Evolutionary conservation across 2,113 vertebrate genomes (phyloP).

Genomic region (Craseonycteris thonglongyai): DNA sequence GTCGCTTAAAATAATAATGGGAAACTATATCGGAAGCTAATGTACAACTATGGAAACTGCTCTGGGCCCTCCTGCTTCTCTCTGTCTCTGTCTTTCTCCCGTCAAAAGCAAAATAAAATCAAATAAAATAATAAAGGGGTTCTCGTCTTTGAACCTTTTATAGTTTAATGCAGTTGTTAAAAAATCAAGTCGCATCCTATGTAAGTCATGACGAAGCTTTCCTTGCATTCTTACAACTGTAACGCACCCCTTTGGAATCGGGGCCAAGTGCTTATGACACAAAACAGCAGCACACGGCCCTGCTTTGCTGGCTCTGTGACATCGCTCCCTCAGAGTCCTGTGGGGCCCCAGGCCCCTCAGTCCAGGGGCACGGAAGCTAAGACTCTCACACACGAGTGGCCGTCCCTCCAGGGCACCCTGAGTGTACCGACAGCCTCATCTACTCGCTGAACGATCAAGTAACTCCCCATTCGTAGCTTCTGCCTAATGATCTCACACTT

Average conservation of each 20-base stretch:
- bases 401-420: rapidly evolving
- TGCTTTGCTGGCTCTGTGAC: rapidly evolving
- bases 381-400: neutral
- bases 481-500: neutral
- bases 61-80: no score
- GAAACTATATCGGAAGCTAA: no score
- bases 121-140: neutral
- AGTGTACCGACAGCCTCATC: rapidly evolving
- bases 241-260: rapidly evolving
- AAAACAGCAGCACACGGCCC: rapidly evolving
- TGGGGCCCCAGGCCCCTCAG: rapidly evolving
- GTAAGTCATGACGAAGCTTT: neutral
- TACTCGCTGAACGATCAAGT: rapidly evolving
- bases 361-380: neutral
- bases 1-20: neutral
- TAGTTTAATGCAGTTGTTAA: neutral
- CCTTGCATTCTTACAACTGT: rapidly evolving
- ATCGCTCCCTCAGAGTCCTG: rapidly evolving
- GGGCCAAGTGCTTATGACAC: rapidly evolving
- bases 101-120: no score
- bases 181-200: neutral
- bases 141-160: neutral
- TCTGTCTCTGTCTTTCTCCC: no score
- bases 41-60: no score
- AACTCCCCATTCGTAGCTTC: neutral